Percentiles rank a stretch among this genome's conserved stretches.
phyloP scores from a whole-genome alignment of 2,113 vertebrate genomes.

The Hypanus sabinus region DNA sequence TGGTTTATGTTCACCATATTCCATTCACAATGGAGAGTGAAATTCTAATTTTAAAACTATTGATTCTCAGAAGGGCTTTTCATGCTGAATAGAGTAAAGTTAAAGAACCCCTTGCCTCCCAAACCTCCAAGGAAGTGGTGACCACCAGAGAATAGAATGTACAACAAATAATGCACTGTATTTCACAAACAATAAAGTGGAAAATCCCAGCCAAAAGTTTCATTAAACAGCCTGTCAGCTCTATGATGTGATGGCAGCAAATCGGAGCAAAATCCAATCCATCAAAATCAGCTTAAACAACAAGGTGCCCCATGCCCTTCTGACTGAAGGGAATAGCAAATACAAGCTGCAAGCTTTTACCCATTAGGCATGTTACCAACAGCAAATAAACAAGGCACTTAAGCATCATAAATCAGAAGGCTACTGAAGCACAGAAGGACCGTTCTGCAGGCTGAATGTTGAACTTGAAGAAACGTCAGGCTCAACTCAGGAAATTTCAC shows the following conservation, averaged over 20 bases:
- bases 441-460: background rate
- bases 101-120: background rate
- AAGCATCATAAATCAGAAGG: constrained; percentile 36
- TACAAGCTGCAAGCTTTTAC: constrained; percentile 34
- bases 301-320: constrained; percentile 31
- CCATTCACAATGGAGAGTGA: background rate
- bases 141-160: background rate
- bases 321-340: constrained; percentile 35
- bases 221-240: constrained; percentile 27
- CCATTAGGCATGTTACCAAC: constrained; percentile 36
- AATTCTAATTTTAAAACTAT: background rate
- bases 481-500: constrained; percentile 12
- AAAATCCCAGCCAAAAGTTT: constrained; percentile 35
- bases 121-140: background rate
- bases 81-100: too few relatives aligned
- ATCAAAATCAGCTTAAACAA: constrained; percentile 37
- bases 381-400: constrained; percentile 37
- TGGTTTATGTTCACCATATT: background rate
- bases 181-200: constrained; percentile 31
- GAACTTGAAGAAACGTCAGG: constrained; percentile 1
- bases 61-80: background rate
- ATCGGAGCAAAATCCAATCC: constrained; percentile 32
- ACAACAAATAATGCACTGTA: background rate
- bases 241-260: constrained; percentile 34
- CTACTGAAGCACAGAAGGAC: constrained; percentile 17